A percentile compares a stretch with the other conserved stretches of the same genome.
Evolutionary conservation across 2,888 invertebrate genomes (phyloP).

Genomic region (Ernsta delagoae): DNA sequence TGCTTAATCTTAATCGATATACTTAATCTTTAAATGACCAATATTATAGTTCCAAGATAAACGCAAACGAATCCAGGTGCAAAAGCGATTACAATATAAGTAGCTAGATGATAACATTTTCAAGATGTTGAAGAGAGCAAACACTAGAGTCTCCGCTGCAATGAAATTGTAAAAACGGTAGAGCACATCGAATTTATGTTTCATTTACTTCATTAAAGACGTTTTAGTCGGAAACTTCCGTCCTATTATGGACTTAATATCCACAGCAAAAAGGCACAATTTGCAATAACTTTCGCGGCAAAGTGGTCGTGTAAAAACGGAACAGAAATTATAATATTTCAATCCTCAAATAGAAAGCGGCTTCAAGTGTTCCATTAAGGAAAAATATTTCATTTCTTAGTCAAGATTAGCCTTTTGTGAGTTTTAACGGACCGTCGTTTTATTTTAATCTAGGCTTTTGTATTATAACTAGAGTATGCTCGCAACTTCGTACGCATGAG

Average conservation of each 20-base stretch:
- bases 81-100: no score
- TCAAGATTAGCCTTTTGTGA: slow-evolving; percentile 37
- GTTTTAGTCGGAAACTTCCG: neutral
- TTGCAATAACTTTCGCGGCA: neutral
- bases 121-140: neutral
- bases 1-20: no score
- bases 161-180: slow-evolving; percentile 9
- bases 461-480: no score
- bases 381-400: slow-evolving; percentile 36
- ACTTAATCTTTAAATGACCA: no score
- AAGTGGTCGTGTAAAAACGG: slow-evolving; percentile 8
- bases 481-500: no score
- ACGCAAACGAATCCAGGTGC: no score
- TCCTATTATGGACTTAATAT: neutral
- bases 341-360: slow-evolving; percentile 25
- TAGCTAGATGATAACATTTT: neutral
- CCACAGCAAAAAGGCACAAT: neutral
- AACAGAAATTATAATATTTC: slow-evolving; percentile 33
- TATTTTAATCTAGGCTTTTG: no score
- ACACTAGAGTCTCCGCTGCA: neutral
- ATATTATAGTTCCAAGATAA: no score
- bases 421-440: slow-evolving; percentile 34
- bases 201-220: slow-evolving; percentile 1
- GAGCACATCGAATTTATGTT: slow-evolving; percentile 7
- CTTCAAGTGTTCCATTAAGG: slow-evolving; percentile 41